Base-by-base conservation (phyloP, 2,113 vertebrate genomes). In the Leuciscus idus region DNA sequence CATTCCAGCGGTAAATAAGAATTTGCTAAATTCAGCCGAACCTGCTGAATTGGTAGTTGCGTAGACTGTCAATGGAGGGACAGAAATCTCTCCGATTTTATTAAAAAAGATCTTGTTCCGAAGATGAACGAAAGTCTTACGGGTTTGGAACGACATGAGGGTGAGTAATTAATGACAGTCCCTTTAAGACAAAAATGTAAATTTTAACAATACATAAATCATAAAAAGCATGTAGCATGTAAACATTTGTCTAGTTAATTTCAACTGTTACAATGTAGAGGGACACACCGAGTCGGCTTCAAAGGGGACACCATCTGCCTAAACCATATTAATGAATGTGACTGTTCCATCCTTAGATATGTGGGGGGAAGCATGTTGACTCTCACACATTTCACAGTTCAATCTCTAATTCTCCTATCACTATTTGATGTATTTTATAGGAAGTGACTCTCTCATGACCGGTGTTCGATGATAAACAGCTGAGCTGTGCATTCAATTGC, bases 361-460 rank as follows among this genome's bases (percentile, higher is more conserved):
- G n/a, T 48, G 43, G 36, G 36, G 59, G 12, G 23, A 46, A 52
- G 23, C 26, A 76, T n/a, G 28, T 33, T 77, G 26, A 61, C 39
- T 61, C 55, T 59, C 21, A 3, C 33, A 23, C 55, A 43, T 59
- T 80, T 80, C 5, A 77, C 48, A 76, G 46, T 43, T 19, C 33
- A 79, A 30, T 79, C 52, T 78, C 15, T 76, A 26, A 17, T n/a
- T 83, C 62, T 83, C 10, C 11, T 1, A 50, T 70, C 55, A 36
- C n/a, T 17, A 15, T 43, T 78, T 83, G 86, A 89, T 85, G 81
- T 80, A 87, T 90, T 88, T 59, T 87, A 78, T 72, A 82, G 10
- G 21, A 72, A 80, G 81, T 82, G 84, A 81, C 30, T 28, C 83
- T 68, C 61, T 84, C 36, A 76, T 86, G 81, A 83, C 79, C 50